These are phyloP conservation scores for Dreissena rostriformis DNA, from an alignment of 1,140 invertebrate species.

Conservation along the genomic window DNA sequence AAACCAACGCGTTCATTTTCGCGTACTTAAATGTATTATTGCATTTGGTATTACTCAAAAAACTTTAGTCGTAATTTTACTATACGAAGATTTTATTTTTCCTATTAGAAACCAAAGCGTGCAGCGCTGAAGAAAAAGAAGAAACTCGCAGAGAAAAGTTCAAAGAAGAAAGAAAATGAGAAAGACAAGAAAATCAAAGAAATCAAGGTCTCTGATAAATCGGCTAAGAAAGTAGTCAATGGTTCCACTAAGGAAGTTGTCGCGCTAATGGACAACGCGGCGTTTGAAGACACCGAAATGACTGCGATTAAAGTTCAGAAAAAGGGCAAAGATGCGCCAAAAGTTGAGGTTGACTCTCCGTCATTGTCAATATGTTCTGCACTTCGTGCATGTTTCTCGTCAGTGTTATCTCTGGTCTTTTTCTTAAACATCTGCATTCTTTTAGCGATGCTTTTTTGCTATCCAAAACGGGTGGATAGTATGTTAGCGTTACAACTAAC, in stretches of 20 bases:
- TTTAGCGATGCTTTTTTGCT: too few relatives aligned
- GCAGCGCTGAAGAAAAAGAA: constrained; percentile 45
- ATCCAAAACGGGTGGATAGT: too few relatives aligned
- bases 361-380: too few relatives aligned
- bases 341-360: too few relatives aligned
- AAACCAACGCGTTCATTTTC: too few relatives aligned
- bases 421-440: too few relatives aligned
- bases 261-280: constrained; percentile 68
- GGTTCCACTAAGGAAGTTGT: constrained; percentile 67
- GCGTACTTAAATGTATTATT: too few relatives aligned
- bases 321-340: constrained; percentile 1
- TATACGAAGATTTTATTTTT: neutral
- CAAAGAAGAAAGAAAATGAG: constrained; percentile 57
- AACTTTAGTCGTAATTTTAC: too few relatives aligned
- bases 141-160: constrained; percentile 50
- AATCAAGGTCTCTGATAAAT: constrained; percentile 44
- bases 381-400: too few relatives aligned
- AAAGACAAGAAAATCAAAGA: constrained; percentile 59
- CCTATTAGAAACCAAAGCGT: constrained; percentile 27
- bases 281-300: constrained; percentile 61
- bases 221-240: constrained; percentile 34
- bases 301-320: constrained; percentile 69
- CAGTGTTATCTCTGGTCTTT: too few relatives aligned
- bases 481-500: too few relatives aligned
- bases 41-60: too few relatives aligned